Base-by-base conservation (phyloP, 2,113 vertebrate genomes). In the Dendrocopos noguchii region DNA sequence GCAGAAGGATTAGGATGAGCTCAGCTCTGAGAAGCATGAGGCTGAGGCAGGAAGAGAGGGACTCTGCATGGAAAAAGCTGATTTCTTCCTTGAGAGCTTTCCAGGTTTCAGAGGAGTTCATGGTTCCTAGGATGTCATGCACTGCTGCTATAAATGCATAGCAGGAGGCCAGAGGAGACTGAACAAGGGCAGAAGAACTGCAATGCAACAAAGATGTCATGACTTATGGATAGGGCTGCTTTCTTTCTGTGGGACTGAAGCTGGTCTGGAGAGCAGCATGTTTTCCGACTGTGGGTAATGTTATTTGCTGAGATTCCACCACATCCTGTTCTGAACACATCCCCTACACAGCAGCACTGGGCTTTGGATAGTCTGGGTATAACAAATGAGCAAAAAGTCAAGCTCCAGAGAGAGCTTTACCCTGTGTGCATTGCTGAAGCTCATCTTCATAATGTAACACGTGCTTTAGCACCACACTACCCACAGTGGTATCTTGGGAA, bases 121-220 rank as follows among this genome's bases (percentile, higher is more conserved):
- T 64, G 55, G 24, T n/a, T 80, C 3, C 4, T 1, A 73, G 46
- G 55, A 57, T 0, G 0, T 31, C 2, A 5, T 19, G 16, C 0
- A 0, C 27, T 64, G 25, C 36, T 80, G 28, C 60, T 77, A 29
- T 75, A 71, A 64, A n/a, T n/a, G 44, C 24, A 28, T 5, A 77
- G n/a, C 42, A 80, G 67, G n/a, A 95, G 55, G 17, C 31, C 21
- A 2, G 3, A 78, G 42, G 7, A 83, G 25, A 19, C 31, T 64
- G 53, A 85, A 44, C 0, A 10, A 53, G n/a, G 31, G 76, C 53
- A 86, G 44, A 64, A 84, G 28, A 21, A 34, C 34, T 61, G 44
- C 61, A 24, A 15, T 9, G 75, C 33, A 80, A 75, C 22, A 65
- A 78, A 77, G 36, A 74, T 17, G 15, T 24, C 0, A 3, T 12